Evolutionary conservation across 37 sponge, comb jelly and placozoan species (phyloP), one percentile per base, ranked within the genome.

Genomic region (Chondrosia reniformis): DNA sequence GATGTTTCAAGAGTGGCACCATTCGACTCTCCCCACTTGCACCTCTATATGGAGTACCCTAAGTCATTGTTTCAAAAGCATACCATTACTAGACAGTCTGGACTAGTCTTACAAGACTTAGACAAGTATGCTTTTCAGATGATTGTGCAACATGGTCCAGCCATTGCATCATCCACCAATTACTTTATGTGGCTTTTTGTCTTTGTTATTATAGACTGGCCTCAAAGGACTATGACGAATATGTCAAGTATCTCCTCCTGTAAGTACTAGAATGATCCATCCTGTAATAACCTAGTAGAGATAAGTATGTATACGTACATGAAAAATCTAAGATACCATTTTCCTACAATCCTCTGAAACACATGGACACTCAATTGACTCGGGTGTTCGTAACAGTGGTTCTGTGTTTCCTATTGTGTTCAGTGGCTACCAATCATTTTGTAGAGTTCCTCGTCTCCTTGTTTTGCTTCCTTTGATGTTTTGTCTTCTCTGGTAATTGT

Each of bases 1-100:
- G 97, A 96, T 52, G 76, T 96, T 40, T 93, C 67, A 4, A 36
- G 67, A 30, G 67, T 28, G 7, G 67, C 36, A 8, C 67, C 30
- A 6, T 15, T 8, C 6, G 4, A 19, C 5, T 21, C 5, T 4
- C 36, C 67, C 5, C 38, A 66, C 32, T 66, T 66, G 5, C 19
- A 19, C 31, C 6, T 37, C 8, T 8, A 8, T 9, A 32, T 17
- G 7, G 38, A 17, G 19, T 4, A 8, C 4, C 39, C 22, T 19
- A 19, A 32, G 39, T 8, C 13, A 32, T 32, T 36, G 36, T 7
- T 32, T 12, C 39, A 32, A 8, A 30, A 19, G 32, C 67, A 66
- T 40, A 19, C 38, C 3, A 7, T 66, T 8, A 66, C 22, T 66
- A 33, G 39, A 7, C 5, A 32, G 4, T 3, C 34, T 37, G 67